Evolutionary conservation across 1,140 invertebrate genomes (phyloP).

Genomic region (Leucophenga varia): DNA sequence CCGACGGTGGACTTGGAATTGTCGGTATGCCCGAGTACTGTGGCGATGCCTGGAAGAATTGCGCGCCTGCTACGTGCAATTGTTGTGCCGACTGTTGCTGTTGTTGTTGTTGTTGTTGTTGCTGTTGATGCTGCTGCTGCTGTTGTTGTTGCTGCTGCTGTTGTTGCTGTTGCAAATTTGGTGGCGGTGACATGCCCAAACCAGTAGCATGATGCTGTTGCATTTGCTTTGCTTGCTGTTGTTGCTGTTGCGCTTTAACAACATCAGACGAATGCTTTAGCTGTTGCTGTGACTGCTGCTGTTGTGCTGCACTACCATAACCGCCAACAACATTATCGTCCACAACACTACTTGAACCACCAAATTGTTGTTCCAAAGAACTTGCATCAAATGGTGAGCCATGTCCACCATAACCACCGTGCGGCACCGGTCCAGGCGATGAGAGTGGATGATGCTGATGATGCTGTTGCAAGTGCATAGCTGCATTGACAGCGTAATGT

Average conservation of each 20-base stretch:
- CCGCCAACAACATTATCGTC: conserved; percentile 25
- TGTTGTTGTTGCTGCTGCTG: not conserved
- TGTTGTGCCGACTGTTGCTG: conserved; percentile 23
- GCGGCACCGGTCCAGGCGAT: conserved; percentile 33
- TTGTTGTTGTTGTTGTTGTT: conserved; percentile 42
- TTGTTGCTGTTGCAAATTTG: conserved; percentile 53
- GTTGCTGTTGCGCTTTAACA: conserved; percentile 32
- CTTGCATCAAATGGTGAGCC: conserved; percentile 47
- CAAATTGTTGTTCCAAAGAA: conserved; percentile 46
- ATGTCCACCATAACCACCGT: conserved; percentile 26
- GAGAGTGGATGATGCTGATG: conserved; percentile 41
- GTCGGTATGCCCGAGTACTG: conserved; percentile 77
- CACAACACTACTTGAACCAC: conserved; percentile 14
- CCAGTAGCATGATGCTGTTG: conserved; percentile 25
- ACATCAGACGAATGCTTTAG: conserved; percentile 26
- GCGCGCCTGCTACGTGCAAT: conserved; percentile 17
- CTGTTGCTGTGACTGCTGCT: conserved; percentile 28
- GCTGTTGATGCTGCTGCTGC: conserved; percentile 27
- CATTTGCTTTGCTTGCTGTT: conserved; percentile 20
- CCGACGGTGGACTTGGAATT: conserved; percentile 78
- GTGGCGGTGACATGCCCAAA: conserved; percentile 51
- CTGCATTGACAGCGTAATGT: conserved; percentile 40
- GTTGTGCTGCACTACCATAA: conserved; percentile 50
- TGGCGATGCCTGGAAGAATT: conserved; percentile 55
- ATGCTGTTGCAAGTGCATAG: conserved; percentile 38